These are phyloP conservation scores for Momotus momota DNA, from an alignment of 2,797 vertebrate species.

Conservation along the genomic window DNA sequence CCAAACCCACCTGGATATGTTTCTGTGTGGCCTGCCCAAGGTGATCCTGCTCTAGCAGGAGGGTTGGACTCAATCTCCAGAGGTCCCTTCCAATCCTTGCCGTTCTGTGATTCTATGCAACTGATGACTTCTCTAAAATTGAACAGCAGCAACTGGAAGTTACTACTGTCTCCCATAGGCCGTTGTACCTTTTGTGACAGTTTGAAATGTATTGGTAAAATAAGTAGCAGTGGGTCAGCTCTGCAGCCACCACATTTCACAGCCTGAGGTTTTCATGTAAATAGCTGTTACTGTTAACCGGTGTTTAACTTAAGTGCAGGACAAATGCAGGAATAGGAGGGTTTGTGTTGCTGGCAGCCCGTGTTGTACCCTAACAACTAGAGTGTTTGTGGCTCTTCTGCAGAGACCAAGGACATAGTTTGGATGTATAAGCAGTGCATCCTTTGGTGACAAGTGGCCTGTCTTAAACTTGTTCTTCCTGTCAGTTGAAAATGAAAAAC, in stretches of 20 bases:
- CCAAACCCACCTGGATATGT: too few species aligned
- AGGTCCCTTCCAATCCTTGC: too few species aligned
- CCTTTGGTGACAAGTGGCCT: not conserved
- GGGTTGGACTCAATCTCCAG: too few species aligned
- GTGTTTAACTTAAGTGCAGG: not conserved
- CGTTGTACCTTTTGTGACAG: not conserved
- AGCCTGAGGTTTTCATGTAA: accelerated
- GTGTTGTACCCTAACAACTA: not conserved
- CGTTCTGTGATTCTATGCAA: not conserved
- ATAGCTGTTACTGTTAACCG: not conserved
- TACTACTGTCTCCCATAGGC: not conserved
- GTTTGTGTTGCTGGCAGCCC: not conserved
- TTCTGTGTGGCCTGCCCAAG: too few species aligned
- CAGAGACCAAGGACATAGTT: not conserved
- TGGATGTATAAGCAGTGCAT: not conserved
- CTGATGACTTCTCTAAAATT: not conserved
- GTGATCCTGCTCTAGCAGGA: too few species aligned
- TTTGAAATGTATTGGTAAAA: not conserved
- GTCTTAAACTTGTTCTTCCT: not conserved
- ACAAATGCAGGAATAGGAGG: not conserved
- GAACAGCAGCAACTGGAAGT: not conserved
- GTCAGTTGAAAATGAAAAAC: not conserved
- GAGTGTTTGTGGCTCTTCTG: not conserved
- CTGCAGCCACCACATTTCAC: not conserved
- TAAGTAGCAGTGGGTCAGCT: not conserved